Conservation (phyloP, 2,888 invertebrate genomes). For the Protonemura montana region DNA sequence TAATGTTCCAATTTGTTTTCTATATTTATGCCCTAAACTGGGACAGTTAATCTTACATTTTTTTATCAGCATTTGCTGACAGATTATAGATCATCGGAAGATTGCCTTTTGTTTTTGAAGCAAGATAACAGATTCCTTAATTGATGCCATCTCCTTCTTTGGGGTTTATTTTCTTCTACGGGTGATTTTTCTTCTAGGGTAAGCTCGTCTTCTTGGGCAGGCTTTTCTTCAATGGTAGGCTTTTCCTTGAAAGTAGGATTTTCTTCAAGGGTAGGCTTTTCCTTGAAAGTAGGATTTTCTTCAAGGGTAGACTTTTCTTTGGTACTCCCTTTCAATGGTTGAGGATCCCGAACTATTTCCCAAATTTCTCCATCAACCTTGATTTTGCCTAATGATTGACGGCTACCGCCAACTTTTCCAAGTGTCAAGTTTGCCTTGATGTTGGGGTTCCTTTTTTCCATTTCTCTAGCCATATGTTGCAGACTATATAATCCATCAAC, state of each 20-base stretch:
- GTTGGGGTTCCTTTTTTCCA: neutral
- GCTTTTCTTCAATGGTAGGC: too few species aligned
- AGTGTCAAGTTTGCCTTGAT: neutral
- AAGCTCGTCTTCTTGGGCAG: neutral
- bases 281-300: too few species aligned
- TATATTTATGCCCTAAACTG: slow-evolving; percentile 5
- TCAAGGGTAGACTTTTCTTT: too few species aligned
- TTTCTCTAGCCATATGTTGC: neutral
- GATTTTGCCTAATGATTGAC: too few species aligned
- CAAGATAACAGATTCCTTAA: neutral
- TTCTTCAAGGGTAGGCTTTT: too few species aligned
- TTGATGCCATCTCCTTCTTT: neutral
- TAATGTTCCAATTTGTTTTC: neutral
- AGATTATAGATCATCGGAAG: neutral
- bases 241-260: too few species aligned
- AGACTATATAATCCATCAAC: neutral
- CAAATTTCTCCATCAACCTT: too few species aligned
- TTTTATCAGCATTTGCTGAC: neutral
- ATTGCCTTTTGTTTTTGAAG: neutral
- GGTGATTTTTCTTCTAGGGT: neutral
- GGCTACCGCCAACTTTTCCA: neutral
- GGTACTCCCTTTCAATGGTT: too few species aligned
- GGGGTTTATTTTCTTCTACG: neutral
- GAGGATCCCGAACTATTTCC: too few species aligned
- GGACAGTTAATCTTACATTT: neutral